Percentiles rank a stretch among this genome's conserved stretches.
Evolutionary conservation across 2,888 invertebrate genomes (phyloP).

Genomic region (Drosophila sordidula): DNA sequence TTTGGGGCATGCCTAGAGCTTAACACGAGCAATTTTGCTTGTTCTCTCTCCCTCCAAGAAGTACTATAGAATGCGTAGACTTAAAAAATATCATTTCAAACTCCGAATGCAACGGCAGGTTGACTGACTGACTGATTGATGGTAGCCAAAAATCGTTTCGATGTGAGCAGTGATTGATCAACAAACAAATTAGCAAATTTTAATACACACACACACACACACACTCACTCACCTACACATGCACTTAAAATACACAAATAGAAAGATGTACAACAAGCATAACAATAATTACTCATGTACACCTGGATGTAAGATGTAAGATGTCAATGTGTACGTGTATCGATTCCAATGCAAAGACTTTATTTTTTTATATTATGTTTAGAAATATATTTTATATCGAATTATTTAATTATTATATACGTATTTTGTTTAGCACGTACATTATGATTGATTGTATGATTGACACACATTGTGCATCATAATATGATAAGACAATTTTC

Average conservation of each 20-base stretch:
- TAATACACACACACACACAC: conserved; percentile 20
- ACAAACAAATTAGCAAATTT: conserved; percentile 49
- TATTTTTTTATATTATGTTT: conserved; percentile 51
- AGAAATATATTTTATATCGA: conserved; percentile 44
- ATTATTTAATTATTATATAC: conserved; percentile 41
- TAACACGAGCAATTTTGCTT: conserved; percentile 66
- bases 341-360: conserved; percentile 76
- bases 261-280: conserved; percentile 4
- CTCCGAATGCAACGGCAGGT: conserved; percentile 24
- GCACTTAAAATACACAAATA: conserved; percentile 4
- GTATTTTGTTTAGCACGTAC: conserved; percentile 32
- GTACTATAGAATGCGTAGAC: conserved; percentile 52
- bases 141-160: conserved; percentile 27
- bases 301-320: conserved; percentile 22
- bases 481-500: conserved; percentile 47
- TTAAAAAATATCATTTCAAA: conserved; percentile 28
- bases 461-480: conserved; percentile 23
- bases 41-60: conserved; percentile 57
- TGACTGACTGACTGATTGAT: conserved; percentile 35
- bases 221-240: conserved; percentile 8
- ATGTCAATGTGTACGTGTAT: conserved; percentile 33
- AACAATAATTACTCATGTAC: conserved; percentile 11
- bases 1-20: conserved; percentile 66
- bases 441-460: conserved; percentile 34
- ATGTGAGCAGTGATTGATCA: conserved; percentile 45